Percentiles rank a stretch among this genome's conserved stretches.
Evolutionary conservation across 2,113 vertebrate species (phyloP).

Genomic region (Anthoscopus minutus): DNA sequence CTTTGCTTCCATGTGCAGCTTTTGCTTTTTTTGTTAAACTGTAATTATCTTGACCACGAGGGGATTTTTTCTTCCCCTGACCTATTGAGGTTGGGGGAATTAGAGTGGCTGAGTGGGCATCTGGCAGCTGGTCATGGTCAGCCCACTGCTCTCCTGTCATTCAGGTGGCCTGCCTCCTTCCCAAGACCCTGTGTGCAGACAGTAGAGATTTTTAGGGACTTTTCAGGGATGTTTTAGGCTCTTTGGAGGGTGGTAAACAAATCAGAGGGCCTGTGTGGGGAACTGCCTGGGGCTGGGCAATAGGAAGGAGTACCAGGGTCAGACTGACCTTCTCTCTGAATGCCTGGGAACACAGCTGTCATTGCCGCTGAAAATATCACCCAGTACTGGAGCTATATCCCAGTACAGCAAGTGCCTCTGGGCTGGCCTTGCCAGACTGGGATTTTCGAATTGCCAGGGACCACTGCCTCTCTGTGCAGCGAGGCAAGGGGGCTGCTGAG

Average conservation of each 20-base stretch:
- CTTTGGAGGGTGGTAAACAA: not conserved
- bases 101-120: not conserved
- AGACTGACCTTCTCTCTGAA: not conserved
- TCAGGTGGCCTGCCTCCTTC: not conserved
- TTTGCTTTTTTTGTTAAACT: not conserved
- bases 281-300: not conserved
- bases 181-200: not conserved
- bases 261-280: not conserved
- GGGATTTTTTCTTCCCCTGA: not conserved
- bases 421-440: not conserved
- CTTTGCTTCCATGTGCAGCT: not conserved
- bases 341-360: not conserved
- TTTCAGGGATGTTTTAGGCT: not conserved
- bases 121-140: not conserved
- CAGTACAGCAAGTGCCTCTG: not conserved
- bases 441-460: not conserved
- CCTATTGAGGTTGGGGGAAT: not conserved
- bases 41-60: not conserved
- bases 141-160: not conserved
- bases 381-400: not conserved
- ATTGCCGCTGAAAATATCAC: not conserved
- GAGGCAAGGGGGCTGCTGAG: not conserved
- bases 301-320: not conserved
- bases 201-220: not conserved
- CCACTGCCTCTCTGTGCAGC: not conserved